Evolutionary conservation across 2,888 invertebrate species (phyloP), one percentile per base, ranked within the genome.

Genomic region (Luperina nickerlii): DNA sequence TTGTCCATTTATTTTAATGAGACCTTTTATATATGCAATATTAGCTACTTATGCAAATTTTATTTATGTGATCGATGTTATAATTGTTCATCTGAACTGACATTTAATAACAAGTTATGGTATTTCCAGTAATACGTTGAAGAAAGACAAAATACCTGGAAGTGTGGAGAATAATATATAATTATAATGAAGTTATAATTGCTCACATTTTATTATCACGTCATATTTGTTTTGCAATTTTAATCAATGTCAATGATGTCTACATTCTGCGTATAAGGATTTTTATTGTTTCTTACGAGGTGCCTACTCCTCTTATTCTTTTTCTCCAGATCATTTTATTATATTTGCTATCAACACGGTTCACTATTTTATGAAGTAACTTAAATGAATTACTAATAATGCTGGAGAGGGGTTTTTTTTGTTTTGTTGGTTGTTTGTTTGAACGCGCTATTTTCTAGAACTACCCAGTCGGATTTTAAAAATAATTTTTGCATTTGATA

Each of bases 111-210:
- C 63, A 80, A 71, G 38, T 51, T 78, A 51, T 69, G 69, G 74
- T 78, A 80, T 85, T 87, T 76, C 83, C 74, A 83, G 32, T 42
- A 75, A 70, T 76, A 65, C 13, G 27, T 5, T 32, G 32, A 65
- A 45, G 48, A 76, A 73, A 76, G 27, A 85, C 62, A 54, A 54
- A 74, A 78, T 86, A 87, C 77, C 79, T 80, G 80, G 80, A 87
- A 84, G 66, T 69, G 27, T 54, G n/a, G 24, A 68, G 20, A 69
- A 74, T 70, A 81, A 79, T 76, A 76, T 48, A 6, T 45, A 42
- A 8, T 42, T 42, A 13, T 48, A 4, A 48, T 48, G 13, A 48
- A 57, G 48, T 66, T 74, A 42, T 82, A 74, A 74, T 82, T 74
- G 54, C 18, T 48, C 42, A 68, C 24, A 81, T 66, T 45, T 72